Percentiles rank a stretch among this genome's conserved stretches.
Conservation (phyloP, 2,113 vertebrate species). For the Heptranchias perlo region DNA sequence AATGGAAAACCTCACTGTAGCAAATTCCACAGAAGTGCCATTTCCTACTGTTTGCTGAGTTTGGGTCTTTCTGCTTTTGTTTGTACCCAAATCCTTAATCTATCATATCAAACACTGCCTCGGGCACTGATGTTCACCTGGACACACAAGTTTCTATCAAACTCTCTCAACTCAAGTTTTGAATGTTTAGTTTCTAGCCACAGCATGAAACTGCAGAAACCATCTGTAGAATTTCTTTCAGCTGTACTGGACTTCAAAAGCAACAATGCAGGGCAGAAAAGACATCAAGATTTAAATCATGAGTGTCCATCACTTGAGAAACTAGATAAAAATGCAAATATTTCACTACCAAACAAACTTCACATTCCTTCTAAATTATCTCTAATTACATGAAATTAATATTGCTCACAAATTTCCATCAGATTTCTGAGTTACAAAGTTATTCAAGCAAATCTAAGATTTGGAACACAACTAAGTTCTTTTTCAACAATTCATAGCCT, state of each 20-base stretch:
- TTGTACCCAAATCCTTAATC: conserved; percentile 43
- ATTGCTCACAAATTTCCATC: neutral
- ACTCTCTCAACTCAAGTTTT: neutral
- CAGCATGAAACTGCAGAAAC: neutral
- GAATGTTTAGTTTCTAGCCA: neutral
- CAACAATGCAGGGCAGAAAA: neutral
- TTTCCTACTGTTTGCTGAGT: conserved; percentile 45
- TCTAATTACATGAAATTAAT: neutral
- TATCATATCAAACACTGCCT: conserved; percentile 30
- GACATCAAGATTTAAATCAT: neutral
- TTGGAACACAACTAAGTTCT: neutral
- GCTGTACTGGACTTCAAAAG: neutral
- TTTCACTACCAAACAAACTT: neutral
- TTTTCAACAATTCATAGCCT: neutral
- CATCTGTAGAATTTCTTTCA: neutral
- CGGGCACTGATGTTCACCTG: conserved; percentile 38
- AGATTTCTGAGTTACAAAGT: neutral
- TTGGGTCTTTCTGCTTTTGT: conserved; percentile 44
- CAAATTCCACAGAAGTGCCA: conserved; percentile 63
- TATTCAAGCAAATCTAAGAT: neutral
- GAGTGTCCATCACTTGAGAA: neutral
- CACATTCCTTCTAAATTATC: neutral
- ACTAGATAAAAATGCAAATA: neutral
- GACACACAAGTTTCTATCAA: neutral
- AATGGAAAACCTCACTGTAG: conserved; percentile 58